Percentiles rank a stretch among this genome's conserved stretches.
These are phyloP conservation scores for Tetraodon nigroviridis DNA, from an alignment of 2,113 vertebrate genomes.

Conservation along the genomic window DNA sequence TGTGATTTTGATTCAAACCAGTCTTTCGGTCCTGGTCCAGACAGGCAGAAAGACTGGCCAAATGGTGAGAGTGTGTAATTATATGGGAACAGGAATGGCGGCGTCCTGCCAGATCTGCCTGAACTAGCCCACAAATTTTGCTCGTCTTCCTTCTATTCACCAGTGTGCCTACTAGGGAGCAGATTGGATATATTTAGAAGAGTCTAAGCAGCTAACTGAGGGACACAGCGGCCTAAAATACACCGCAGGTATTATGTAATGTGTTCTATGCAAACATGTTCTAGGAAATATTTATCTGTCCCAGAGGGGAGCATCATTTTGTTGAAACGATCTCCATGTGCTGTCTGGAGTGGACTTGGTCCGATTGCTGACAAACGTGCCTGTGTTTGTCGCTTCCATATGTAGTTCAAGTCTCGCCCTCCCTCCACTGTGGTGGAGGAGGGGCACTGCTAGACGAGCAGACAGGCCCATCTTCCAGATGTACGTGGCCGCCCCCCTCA, in stretches of 20 bases:
- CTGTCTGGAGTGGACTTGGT: not conserved
- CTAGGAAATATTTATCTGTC: conserved; percentile 2
- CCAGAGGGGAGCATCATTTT: not conserved
- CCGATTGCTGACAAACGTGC: conserved; percentile 42
- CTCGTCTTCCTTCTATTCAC: not conserved
- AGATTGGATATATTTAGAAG: conserved; percentile 40
- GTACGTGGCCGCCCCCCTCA: conserved; percentile 51
- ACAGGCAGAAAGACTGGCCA: too few species aligned
- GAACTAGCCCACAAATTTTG: conserved; percentile 8
- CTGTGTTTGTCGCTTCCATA: conserved; percentile 46
- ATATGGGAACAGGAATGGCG: too few species aligned
- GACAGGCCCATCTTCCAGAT: conserved; percentile 65
- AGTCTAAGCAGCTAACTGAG: conserved; percentile 32
- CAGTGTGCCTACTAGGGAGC: conserved; percentile 10
- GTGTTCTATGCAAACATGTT: too few species aligned
- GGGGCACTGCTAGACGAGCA: conserved; percentile 44
- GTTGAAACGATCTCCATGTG: not conserved
- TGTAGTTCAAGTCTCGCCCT: conserved; percentile 56
- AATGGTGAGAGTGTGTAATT: too few species aligned
- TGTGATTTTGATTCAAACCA: too few species aligned
- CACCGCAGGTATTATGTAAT: conserved; percentile 41
- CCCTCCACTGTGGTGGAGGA: conserved; percentile 27
- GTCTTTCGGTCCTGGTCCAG: too few species aligned
- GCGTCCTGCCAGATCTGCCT: too few species aligned
- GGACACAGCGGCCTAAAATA: conserved; percentile 27